phyloP scores from a whole-genome alignment of 2,113 vertebrate species.

The Zootoca vivipara region DNA sequence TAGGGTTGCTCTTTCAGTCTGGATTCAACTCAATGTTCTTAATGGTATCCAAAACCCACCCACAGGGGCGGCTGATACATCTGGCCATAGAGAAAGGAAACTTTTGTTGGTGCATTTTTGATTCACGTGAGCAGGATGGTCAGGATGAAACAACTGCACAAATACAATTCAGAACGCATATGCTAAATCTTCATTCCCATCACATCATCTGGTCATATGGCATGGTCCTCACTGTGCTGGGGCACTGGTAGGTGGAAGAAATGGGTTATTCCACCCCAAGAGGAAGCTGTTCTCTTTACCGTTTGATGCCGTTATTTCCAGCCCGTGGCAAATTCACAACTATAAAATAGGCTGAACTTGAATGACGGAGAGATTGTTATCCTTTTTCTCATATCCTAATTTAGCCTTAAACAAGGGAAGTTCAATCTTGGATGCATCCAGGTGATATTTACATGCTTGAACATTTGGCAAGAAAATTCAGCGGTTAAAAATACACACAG shows the following conservation, averaged over 20 bases:
- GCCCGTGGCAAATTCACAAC: constrained; percentile 1
- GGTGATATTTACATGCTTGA: constrained; percentile 25
- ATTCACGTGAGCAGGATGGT: not conserved
- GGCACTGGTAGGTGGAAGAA: not conserved
- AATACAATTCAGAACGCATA: not conserved
- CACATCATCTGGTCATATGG: not conserved
- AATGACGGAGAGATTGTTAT: constrained; percentile 8
- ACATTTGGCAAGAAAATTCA: constrained; percentile 52
- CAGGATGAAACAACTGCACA: not conserved
- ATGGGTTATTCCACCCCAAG: not conserved
- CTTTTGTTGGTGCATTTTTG: not conserved
- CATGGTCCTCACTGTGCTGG: not conserved
- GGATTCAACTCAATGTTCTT: not conserved
- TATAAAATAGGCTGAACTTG: not conserved
- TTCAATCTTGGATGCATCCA: constrained; percentile 10
- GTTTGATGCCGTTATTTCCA: constrained; percentile 40
- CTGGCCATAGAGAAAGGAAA: not conserved
- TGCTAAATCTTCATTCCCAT: not conserved
- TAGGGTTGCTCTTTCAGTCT: not conserved
- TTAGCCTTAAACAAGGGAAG: constrained; percentile 44
- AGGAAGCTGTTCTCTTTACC: constrained; percentile 3
- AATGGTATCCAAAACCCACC: not conserved
- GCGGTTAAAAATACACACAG: constrained; percentile 46
- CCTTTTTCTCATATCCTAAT: constrained; percentile 22
- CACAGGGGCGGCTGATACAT: not conserved